These are phyloP conservation scores for Buphagus erythrorhynchus DNA, from an alignment of 2,797 vertebrate genomes.

Conservation along the genomic window DNA sequence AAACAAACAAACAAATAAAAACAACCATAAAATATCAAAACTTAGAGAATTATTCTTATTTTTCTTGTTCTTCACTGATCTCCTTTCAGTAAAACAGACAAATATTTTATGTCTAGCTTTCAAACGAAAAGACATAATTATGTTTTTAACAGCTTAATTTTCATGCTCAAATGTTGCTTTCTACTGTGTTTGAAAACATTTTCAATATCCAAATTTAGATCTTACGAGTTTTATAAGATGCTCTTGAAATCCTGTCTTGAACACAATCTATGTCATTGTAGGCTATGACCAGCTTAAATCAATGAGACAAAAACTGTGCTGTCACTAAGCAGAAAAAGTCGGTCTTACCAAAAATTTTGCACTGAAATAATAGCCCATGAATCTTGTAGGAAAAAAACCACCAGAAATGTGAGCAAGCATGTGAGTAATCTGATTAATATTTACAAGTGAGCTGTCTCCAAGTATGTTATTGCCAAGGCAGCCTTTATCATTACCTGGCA, in stretches of 20 bases:
- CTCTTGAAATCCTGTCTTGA: neutral
- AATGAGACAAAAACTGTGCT: neutral
- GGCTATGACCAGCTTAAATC: neutral
- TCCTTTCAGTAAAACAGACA: neutral
- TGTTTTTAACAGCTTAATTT: neutral
- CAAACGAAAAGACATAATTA: neutral
- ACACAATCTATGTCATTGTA: accelerated
- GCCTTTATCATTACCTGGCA: neutral
- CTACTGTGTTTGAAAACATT: neutral
- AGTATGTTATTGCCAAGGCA: neutral
- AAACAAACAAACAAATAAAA: neutral
- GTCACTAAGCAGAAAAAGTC: neutral
- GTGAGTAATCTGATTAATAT: neutral
- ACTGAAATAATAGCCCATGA: neutral
- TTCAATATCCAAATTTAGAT: neutral
- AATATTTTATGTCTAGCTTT: neutral
- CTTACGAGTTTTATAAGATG: neutral
- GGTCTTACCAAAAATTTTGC: neutral
- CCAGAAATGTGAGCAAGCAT: neutral
- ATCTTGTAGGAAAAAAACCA: neutral
- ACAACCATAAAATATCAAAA: neutral
- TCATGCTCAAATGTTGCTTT: neutral
- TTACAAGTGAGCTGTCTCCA: neutral
- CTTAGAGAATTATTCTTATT: neutral
- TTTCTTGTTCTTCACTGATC: neutral